These are phyloP conservation scores for Loriculus beryllinus DNA, from an alignment of 2,797 vertebrate species.

Conservation along the genomic window DNA sequence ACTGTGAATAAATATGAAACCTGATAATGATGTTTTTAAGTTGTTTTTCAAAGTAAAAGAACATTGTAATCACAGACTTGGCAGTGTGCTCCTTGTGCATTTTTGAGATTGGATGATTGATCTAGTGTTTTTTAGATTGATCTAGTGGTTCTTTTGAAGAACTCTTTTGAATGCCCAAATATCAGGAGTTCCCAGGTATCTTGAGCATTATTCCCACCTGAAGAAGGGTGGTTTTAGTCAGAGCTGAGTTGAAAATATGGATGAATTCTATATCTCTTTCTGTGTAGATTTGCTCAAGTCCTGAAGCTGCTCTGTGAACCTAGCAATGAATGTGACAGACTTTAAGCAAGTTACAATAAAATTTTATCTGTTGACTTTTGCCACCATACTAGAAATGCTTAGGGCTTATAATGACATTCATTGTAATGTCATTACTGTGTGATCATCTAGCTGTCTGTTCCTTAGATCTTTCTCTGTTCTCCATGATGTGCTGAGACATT, in stretches of 20 bases:
- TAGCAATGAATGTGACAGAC: background rate
- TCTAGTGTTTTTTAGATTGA: background rate
- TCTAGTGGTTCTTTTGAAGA: background rate
- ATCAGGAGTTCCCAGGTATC: background rate
- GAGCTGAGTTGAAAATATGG: background rate
- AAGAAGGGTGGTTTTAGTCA: background rate
- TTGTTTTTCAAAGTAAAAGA: constrained; percentile 12
- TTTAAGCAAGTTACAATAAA: background rate
- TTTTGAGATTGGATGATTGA: background rate
- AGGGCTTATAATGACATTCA: background rate
- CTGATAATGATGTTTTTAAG: background rate
- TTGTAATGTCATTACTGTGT: background rate
- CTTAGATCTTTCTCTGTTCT: constrained; percentile 19
- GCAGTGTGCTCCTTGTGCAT: background rate
- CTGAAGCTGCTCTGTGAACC: background rate
- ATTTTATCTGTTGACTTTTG: background rate
- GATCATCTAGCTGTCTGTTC: background rate
- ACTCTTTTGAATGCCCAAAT: background rate
- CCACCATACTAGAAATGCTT: background rate
- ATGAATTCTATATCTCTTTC: background rate
- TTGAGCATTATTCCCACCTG: background rate
- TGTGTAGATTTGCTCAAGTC: background rate
- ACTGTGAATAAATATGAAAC: background rate
- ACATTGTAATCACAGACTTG: background rate
- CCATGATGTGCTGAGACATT: constrained; percentile 43